Percentiles rank a stretch among this genome's conserved stretches.
Conservation (phyloP, 2,888 invertebrate species). For the Calliopum simillimum region DNA sequence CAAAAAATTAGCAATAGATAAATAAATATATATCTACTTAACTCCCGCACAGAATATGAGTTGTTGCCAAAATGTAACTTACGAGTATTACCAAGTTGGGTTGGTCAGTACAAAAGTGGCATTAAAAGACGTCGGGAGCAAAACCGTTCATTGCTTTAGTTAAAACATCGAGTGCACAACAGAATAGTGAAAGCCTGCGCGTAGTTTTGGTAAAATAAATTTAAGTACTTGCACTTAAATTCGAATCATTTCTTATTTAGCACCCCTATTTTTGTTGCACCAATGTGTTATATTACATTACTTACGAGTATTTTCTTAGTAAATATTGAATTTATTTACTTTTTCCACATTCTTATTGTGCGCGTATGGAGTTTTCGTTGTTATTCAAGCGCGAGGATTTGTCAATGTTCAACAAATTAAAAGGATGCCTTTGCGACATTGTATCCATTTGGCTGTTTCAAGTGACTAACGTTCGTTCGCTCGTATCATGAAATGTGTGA, state of each 20-base stretch:
- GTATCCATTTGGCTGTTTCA: too few species aligned
- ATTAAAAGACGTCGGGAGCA: slow-evolving; percentile 16
- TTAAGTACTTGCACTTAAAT: not conserved
- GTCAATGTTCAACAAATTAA: too few species aligned
- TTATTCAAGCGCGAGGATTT: too few species aligned
- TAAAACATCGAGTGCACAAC: not conserved
- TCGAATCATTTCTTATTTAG: not conserved
- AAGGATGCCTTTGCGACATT: too few species aligned
- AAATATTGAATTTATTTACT: not conserved
- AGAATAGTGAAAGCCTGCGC: slow-evolving; percentile 3
- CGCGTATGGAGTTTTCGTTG: too few species aligned
- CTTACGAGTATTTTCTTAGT: not conserved
- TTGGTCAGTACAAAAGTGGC: slow-evolving; percentile 33
- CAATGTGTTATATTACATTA: not conserved
- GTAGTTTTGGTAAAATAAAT: not conserved
- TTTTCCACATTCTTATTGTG: not conserved
- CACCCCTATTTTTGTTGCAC: not conserved
- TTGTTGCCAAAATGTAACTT: slow-evolving; percentile 30
- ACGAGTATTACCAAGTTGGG: too few species aligned
- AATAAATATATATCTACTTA: not conserved
- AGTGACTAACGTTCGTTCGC: too few species aligned
- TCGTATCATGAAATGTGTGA: too few species aligned
- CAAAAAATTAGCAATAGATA: not conserved
- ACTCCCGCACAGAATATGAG: not conserved
- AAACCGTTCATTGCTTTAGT: too few species aligned